A percentile compares a stretch with the other conserved stretches of the same genome.
Evolutionary conservation across 2,797 vertebrate species (phyloP).

Genomic region (Lindbergichthys nudifrons): DNA sequence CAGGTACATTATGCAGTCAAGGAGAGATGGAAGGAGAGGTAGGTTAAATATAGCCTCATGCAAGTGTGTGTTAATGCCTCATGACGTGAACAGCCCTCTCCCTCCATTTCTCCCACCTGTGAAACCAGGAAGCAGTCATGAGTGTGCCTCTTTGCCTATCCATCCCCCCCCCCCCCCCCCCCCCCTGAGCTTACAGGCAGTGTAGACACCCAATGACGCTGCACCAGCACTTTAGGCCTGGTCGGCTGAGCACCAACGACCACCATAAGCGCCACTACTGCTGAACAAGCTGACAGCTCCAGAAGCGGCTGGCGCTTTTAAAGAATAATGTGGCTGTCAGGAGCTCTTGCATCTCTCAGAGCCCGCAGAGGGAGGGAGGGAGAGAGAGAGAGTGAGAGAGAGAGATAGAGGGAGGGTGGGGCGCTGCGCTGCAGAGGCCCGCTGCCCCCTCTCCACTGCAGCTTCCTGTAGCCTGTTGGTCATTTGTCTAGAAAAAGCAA

Average conservation of each 20-base stretch:
- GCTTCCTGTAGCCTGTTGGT: conserved; percentile 40
- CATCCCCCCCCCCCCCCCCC: background rate
- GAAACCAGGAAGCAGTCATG: conserved; percentile 60
- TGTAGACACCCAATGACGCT: conserved; percentile 73
- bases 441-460: conserved; percentile 47
- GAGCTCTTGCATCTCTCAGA: conserved; percentile 70
- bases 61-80: conserved; percentile 46
- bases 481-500: conserved; percentile 33
- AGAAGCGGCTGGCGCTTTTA: conserved; percentile 76
- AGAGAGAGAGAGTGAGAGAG: conserved; percentile 54
- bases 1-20: conserved; percentile 53
- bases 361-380: conserved; percentile 60
- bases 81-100: conserved; percentile 42
- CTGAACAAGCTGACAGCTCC: conserved; percentile 84
- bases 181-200: conserved; percentile 25
- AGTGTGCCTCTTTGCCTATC: conserved; percentile 36
- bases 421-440: conserved; percentile 66
- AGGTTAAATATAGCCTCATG: conserved; percentile 66
- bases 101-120: conserved; percentile 59
- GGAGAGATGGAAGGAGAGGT: conserved; percentile 57
- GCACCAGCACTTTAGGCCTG: conserved; percentile 75
- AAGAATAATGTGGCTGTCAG: conserved; percentile 86
- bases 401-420: conserved; percentile 52
- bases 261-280: conserved; percentile 65
- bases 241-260: conserved; percentile 59